phyloP scores from a whole-genome alignment of 2,888 invertebrate genomes.

The Arrhopalites spinosus region DNA sequence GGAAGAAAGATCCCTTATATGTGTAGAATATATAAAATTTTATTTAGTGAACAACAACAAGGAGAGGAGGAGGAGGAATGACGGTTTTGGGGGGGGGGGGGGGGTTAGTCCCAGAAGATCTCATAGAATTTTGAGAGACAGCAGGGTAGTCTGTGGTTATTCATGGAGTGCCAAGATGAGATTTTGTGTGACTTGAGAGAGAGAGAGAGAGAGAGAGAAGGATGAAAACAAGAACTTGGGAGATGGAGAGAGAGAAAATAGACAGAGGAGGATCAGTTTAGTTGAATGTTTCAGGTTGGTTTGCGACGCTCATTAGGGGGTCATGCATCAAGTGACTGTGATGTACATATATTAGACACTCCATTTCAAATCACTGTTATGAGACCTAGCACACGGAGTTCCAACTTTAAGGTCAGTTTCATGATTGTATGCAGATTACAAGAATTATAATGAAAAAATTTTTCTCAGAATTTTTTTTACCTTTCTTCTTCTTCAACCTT shows the following conservation, averaged over 20 bases:
- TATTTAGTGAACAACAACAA: neutral
- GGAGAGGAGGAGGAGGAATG: neutral
- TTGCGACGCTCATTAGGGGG: constrained; percentile 30
- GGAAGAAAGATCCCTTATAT: neutral
- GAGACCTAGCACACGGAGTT: neutral
- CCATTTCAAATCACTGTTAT: constrained; percentile 14
- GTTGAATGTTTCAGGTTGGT: constrained; percentile 17
- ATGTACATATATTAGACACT: neutral
- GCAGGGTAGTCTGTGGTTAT: neutral
- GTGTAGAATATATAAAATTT: neutral
- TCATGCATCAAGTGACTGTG: neutral
- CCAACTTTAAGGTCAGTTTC: constrained; percentile 17
- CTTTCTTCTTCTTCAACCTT: no score
- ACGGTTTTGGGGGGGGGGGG: neutral
- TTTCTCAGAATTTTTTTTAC: no score
- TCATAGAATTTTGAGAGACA: neutral
- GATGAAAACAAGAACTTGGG: neutral
- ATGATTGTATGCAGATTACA: constrained; percentile 1
- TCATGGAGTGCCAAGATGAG: neutral
- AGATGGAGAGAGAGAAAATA: neutral
- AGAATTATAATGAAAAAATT: constrained; percentile 5
- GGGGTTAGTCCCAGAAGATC: neutral
- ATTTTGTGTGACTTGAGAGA: neutral
- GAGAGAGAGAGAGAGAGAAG: neutral
- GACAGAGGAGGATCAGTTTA: neutral